Evolutionary conservation across 2,888 invertebrate genomes (phyloP).

Genomic region (Tetropium fuscum): DNA sequence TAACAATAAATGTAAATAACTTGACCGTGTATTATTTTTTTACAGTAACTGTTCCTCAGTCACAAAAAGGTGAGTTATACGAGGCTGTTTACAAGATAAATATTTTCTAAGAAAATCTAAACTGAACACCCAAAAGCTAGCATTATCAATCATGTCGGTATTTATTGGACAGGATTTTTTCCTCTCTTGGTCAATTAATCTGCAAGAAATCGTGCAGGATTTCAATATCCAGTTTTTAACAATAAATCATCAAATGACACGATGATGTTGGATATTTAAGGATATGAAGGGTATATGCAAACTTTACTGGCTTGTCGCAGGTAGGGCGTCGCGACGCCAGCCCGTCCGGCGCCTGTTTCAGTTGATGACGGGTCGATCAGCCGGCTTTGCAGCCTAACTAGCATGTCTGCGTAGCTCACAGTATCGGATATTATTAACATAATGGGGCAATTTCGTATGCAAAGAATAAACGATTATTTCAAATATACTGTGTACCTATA

Average conservation of each 20-base stretch:
- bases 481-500: not conserved
- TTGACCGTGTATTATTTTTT: too few relatives aligned
- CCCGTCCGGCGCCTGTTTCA: slow-evolving; percentile 57
- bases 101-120: too few relatives aligned
- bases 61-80: too few relatives aligned
- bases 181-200: slow-evolving; percentile 18
- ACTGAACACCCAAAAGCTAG: too few relatives aligned
- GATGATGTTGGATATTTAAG: slow-evolving; percentile 43
- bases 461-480: not conserved
- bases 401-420: slow-evolving; percentile 47
- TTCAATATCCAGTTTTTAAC: slow-evolving; percentile 8
- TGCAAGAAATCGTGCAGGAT: not conserved
- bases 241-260: slow-evolving; percentile 41
- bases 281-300: slow-evolving; percentile 50
- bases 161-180: slow-evolving; percentile 8
- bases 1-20: too few relatives aligned
- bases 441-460: slow-evolving; percentile 3
- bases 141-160: too few relatives aligned
- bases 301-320: slow-evolving; percentile 51
- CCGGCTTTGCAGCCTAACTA: slow-evolving; percentile 55
- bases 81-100: too few relatives aligned
- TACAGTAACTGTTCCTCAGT: too few relatives aligned
- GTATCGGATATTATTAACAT: slow-evolving; percentile 7
- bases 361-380: slow-evolving; percentile 62
- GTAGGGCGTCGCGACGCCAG: slow-evolving; percentile 57